phyloP scores from a whole-genome alignment of 2,113 vertebrate species.

The Indicator maculatus region DNA sequence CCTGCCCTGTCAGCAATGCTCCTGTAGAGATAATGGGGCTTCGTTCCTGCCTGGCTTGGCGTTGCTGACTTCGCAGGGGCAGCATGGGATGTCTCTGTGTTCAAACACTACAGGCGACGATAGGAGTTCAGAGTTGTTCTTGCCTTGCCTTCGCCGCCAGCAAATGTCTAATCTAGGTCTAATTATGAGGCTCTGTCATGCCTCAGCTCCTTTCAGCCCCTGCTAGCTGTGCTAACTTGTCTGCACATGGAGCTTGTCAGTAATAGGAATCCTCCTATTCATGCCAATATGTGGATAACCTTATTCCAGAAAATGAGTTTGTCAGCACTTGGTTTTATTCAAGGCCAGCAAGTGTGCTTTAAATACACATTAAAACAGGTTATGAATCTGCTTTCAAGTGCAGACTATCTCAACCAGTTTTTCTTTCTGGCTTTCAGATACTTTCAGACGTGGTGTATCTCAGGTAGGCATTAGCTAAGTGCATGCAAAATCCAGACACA shows the following conservation, averaged over 20 bases:
- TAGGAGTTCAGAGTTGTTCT: conserved; percentile 31
- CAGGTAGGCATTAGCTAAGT: background rate
- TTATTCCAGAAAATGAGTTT: conserved; percentile 13
- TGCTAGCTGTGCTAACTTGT: conserved; percentile 39
- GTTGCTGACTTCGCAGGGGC: background rate
- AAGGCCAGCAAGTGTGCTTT: background rate
- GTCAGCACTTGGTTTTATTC: conserved; percentile 51
- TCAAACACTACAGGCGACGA: background rate
- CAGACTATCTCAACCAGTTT: background rate
- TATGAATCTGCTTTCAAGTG: conserved; percentile 2
- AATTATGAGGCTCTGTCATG: conserved; percentile 46
- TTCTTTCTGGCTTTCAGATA: background rate
- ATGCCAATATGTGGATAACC: background rate
- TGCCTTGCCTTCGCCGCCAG: conserved; percentile 33
- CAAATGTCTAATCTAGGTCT: conserved; percentile 47
- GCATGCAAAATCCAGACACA: background rate
- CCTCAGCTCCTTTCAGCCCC: conserved; percentile 6
- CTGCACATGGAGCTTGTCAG: background rate
- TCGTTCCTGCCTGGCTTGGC: background rate
- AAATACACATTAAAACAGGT: background rate
- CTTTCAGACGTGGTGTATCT: background rate
- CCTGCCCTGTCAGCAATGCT: background rate
- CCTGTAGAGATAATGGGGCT: background rate
- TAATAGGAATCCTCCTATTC: background rate
- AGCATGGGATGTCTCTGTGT: background rate